Base-by-base conservation (phyloP, 2,797 vertebrate genomes). In the Crax fasciolata region DNA sequence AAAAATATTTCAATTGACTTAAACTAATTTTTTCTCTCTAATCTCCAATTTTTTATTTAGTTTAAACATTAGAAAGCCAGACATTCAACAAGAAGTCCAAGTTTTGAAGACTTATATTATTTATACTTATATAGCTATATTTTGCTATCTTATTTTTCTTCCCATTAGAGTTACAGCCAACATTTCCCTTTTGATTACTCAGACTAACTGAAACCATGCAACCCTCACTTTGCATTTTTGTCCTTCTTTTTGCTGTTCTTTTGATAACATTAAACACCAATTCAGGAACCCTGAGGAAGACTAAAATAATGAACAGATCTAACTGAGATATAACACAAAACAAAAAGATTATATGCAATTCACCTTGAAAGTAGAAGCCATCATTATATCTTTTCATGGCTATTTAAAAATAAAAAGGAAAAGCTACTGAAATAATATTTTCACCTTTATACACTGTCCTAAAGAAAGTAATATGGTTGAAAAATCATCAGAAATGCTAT, bases 401-500 rank as follows among this genome's bases (percentile, higher is more conserved):
- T 92, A 89, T 93, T 94, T 80, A 46, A 95, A 95, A 83, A 55
- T 9, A 55, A 86, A 94, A 81, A 54, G 59, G 20, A 18, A 73
- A 84, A 71, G 63, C 84, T 84, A 39, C 39, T 80, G 32, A 95
- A 90, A 73, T 65, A 86, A 65, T 93, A 89, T 85, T 89, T 92
- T 96, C 79, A 96, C 84, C 89, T 95, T 87, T 95, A 92, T 68
- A 87, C 68, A 77, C 71, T 89, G 91, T 94, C 94, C 96, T 82
- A 94, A 92, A 93, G 87, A 94, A 94, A 80, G 57, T 44, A 2
- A 4, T 54, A 77, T 27, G 44, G 57, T 83, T 92, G 81, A 94
- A 93, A 90, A 91, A 93, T 87, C 49, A 8, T 93, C 58, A 92
- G 75, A 96, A 93, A 93, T 85, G 89, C 95, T 94, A 94, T 93